Percentiles rank a stretch among this genome's conserved stretches.
Conservation (phyloP, 2,797 vertebrate species). For the Falco cherrug region DNA sequence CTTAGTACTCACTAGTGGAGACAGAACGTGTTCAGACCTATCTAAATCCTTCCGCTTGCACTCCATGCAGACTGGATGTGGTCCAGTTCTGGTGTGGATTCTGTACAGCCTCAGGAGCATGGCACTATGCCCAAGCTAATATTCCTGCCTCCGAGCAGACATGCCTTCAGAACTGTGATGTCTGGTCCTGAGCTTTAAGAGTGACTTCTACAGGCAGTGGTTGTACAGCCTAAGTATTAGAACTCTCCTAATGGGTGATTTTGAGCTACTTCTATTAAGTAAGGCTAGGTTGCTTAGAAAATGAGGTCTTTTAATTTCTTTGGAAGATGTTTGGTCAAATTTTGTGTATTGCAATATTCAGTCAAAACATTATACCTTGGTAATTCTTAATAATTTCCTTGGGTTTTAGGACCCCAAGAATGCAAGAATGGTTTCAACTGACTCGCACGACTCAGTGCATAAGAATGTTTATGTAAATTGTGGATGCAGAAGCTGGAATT, state of each 20-base stretch:
- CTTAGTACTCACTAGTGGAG: neutral
- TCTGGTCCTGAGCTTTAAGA: neutral
- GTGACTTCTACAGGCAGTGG: neutral
- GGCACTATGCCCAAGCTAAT: conserved; percentile 3
- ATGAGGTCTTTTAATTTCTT: neutral
- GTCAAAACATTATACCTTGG: neutral
- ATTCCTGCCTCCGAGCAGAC: neutral
- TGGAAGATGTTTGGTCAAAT: neutral
- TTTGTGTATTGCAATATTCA: neutral
- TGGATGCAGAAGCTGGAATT: neutral
- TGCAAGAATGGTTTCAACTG: neutral
- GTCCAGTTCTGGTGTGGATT: neutral
- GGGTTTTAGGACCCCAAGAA: neutral
- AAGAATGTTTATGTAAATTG: neutral
- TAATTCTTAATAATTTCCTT: neutral
- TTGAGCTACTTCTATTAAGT: neutral
- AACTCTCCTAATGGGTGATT: neutral
- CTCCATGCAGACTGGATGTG: neutral
- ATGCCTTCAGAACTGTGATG: neutral
- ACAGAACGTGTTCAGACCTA: neutral
- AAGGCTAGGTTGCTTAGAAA: neutral
- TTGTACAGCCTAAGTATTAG: neutral
- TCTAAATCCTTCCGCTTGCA: neutral
- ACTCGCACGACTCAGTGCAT: neutral
- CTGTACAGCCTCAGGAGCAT: neutral